Conservation (phyloP, 2,797 vertebrate genomes). For the Philypnodon macrostomus region DNA sequence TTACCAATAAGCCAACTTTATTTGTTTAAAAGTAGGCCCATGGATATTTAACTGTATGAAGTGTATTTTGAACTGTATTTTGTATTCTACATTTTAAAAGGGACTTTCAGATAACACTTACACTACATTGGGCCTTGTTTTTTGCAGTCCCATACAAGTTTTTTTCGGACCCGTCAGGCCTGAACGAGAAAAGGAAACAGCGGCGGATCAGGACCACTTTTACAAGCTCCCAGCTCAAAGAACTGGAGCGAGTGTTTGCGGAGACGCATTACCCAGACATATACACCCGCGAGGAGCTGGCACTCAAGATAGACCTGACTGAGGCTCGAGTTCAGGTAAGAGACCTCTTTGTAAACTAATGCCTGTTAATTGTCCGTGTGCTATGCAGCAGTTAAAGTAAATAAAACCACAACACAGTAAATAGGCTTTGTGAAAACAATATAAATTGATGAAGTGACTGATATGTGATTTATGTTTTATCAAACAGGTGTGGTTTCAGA, state of each 20-base stretch:
- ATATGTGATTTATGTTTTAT: not conserved
- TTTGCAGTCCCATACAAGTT: conserved; percentile 89
- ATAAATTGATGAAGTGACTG: not conserved
- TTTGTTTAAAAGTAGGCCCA: no score
- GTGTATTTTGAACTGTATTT: no score
- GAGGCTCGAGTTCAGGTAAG: conserved; percentile 93
- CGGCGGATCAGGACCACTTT: conserved; percentile 93
- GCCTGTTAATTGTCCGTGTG: no score
- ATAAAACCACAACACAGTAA: not conserved
- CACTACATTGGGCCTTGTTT: not conserved
- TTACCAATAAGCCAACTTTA: no score
- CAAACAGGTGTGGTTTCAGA: conserved; percentile 93
- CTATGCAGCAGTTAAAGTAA: no score
- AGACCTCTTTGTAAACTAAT: not conserved
- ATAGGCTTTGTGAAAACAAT: not conserved
- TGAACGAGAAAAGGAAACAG: conserved; percentile 97
- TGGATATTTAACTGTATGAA: no score
- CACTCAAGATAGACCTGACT: conserved; percentile 94
- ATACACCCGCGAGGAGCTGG: conserved; percentile 94
- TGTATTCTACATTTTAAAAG: no score
- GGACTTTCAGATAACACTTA: not conserved
- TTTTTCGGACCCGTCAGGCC: conserved; percentile 91
- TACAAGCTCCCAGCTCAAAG: conserved; percentile 95
- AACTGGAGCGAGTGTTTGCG: conserved; percentile 93
- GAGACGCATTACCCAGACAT: conserved; percentile 97